Evolutionary conservation across 2,113 vertebrate species (phyloP).

Genomic region (Cygnus buccinator): DNA sequence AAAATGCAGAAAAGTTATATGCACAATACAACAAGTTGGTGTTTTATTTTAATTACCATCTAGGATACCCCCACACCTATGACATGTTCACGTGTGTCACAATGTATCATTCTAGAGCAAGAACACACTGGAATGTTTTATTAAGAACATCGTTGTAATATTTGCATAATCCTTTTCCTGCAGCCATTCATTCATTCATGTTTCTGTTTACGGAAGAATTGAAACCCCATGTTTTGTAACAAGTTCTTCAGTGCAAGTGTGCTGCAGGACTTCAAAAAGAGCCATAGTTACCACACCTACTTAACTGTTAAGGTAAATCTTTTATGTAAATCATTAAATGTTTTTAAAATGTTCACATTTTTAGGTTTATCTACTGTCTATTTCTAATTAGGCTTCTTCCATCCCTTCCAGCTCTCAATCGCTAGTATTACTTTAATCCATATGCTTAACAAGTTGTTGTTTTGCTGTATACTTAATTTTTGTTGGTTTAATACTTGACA

Average conservation of each 20-base stretch:
- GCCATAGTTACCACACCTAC: neutral
- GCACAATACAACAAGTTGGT: neutral
- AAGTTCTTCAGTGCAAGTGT: neutral
- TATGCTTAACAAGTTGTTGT: neutral
- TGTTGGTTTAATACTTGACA: neutral
- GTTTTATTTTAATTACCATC: neutral
- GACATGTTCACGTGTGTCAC: rapidly evolving
- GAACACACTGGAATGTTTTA: neutral
- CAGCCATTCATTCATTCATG: neutral
- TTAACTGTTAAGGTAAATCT: constrained; percentile 1
- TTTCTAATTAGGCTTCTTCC: neutral
- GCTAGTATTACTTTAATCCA: neutral
- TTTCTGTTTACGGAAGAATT: neutral
- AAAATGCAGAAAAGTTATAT: neutral
- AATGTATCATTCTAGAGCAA: neutral
- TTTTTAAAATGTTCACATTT: neutral
- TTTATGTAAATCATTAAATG: neutral
- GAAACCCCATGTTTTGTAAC: neutral
- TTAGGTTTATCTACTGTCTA: neutral
- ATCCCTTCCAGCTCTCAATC: neutral
- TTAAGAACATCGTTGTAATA: neutral
- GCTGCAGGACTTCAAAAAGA: neutral
- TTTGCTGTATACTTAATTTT: neutral
- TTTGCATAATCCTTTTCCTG: neutral
- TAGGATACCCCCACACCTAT: neutral